Percentiles rank a stretch among this genome's conserved stretches.
Conservation (phyloP, 2,113 vertebrate genomes). For the Trochalopteron elliotii region DNA sequence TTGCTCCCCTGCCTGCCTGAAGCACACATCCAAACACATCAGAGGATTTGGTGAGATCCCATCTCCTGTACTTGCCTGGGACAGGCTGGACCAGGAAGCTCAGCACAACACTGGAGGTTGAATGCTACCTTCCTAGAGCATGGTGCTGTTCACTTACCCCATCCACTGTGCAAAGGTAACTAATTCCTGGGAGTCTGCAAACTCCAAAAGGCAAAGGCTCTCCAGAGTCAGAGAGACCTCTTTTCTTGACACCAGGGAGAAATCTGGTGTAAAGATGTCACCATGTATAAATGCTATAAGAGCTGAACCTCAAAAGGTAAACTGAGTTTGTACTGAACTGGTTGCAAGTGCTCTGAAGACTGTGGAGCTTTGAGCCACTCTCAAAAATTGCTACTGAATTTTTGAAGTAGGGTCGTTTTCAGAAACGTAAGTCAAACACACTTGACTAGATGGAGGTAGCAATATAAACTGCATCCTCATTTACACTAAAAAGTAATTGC, state of each 20-base stretch:
- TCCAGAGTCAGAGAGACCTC: not conserved
- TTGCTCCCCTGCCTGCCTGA: not conserved
- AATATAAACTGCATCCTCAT: not conserved
- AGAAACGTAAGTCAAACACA: not conserved
- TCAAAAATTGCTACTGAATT: not conserved
- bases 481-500: not conserved
- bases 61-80: accelerated
- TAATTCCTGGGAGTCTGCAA: not conserved
- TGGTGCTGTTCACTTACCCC: not conserved
- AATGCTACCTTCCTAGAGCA: not conserved
- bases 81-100: not conserved
- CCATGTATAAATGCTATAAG: not conserved
- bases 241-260: not conserved
- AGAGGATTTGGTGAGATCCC: not conserved
- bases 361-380: not conserved
- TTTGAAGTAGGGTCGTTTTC: not conserved
- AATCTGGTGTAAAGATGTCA: not conserved
- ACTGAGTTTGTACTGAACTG: not conserved
- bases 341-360: not conserved
- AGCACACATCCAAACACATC: not conserved
- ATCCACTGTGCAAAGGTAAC: not conserved
- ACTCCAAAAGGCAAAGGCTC: not conserved
- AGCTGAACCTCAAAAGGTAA: not conserved
- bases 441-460: not conserved
- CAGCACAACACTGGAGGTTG: not conserved